phyloP scores from a whole-genome alignment of 2,888 invertebrate species.

The Molanna angustata region DNA sequence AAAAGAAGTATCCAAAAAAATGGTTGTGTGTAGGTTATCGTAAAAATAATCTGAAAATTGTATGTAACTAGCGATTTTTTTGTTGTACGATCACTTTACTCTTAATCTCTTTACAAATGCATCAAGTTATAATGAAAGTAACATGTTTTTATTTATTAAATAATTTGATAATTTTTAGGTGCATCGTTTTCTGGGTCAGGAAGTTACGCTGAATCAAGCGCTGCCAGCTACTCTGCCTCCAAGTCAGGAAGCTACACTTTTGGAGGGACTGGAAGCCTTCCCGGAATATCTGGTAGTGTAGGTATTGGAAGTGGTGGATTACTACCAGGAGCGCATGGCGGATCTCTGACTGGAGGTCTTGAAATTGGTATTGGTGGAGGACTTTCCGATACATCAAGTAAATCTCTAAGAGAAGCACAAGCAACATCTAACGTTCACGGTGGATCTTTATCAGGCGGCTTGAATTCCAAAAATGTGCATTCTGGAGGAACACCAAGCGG shows the following conservation, averaged over 20 bases:
- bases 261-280: constrained; percentile 37
- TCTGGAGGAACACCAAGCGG: constrained; percentile 3
- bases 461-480: constrained; percentile 7
- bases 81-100: too few species aligned
- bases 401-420: constrained; percentile 34
- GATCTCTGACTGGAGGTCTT: constrained; percentile 34
- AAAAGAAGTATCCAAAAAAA: too few species aligned
- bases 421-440: neutral
- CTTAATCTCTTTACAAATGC: too few species aligned
- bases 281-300: constrained; percentile 9
- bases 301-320: neutral
- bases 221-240: constrained; percentile 47
- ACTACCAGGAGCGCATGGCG: constrained; percentile 27
- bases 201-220: constrained; percentile 47
- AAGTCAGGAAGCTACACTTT: constrained; percentile 43
- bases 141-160: too few species aligned
- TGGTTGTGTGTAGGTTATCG: too few species aligned
- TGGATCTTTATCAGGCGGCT: constrained; percentile 26
- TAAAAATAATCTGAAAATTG: too few species aligned
- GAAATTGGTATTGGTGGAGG: too few species aligned
- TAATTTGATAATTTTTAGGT: too few species aligned
- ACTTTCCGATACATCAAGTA: too few species aligned
- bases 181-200: constrained; percentile 42
- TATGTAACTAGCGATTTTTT: too few species aligned
- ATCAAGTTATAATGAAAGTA: too few species aligned